A percentile compares a stretch with the other conserved stretches of the same genome.
Evolutionary conservation across 1,140 invertebrate species (phyloP).

Genomic region (Yoshiicerus persimilis): DNA sequence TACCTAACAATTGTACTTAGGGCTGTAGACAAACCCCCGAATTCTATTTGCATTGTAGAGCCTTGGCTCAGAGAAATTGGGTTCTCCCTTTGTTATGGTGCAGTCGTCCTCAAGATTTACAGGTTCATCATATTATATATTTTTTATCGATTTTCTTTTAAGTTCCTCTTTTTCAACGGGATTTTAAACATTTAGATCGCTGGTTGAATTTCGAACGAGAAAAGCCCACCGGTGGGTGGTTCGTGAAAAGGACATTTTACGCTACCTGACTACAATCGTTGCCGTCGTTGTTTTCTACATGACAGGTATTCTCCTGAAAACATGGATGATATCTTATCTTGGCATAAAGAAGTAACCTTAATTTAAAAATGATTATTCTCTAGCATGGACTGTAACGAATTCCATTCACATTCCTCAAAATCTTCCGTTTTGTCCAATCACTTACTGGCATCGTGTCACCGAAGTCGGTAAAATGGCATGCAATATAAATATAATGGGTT

Average conservation of each 20-base stretch:
- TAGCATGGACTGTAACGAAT: conserved; percentile 73
- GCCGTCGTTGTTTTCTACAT: conserved; percentile 78
- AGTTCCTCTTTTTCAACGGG: no score
- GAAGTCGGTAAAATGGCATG: conserved; percentile 71
- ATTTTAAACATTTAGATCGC: conserved; percentile 50
- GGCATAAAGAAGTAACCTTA: no score
- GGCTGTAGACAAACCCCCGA: conserved; percentile 70
- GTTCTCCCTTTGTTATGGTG: conserved; percentile 87
- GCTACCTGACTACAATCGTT: conserved; percentile 74
- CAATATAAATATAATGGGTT: no score
- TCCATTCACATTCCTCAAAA: conserved; percentile 58
- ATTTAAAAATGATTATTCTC: no score
- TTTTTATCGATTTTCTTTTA: neutral
- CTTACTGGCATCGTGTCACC: conserved; percentile 85
- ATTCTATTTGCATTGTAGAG: conserved; percentile 73
- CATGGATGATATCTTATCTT: no score
- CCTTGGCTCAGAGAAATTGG: conserved; percentile 88
- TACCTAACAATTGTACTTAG: conserved; percentile 74
- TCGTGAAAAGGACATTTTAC: conserved; percentile 78
- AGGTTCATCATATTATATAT: conserved; percentile 61
- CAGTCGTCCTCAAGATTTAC: conserved; percentile 85
- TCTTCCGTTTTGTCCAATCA: conserved; percentile 61
- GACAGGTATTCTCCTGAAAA: conserved; percentile 56
- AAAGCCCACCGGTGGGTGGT: conserved; percentile 84
- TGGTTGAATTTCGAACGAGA: conserved; percentile 67